phyloP scores from a whole-genome alignment of 2,113 vertebrate genomes.

The Agelaius phoeniceus region DNA sequence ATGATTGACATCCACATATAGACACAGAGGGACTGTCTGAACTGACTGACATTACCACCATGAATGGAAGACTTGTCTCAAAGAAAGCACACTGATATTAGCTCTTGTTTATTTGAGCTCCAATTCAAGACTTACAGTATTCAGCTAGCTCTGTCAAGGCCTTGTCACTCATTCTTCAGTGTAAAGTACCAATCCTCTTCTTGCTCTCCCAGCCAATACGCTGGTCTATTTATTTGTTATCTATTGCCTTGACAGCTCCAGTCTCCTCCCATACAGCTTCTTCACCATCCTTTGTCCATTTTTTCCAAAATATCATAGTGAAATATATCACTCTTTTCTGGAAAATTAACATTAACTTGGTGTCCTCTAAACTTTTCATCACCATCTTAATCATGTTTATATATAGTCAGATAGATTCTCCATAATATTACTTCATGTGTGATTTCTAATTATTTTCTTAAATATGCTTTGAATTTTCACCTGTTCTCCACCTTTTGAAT shows the following conservation, averaged over 20 bases:
- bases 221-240: neutral
- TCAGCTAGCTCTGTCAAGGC: neutral
- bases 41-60: neutral
- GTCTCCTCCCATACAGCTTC: neutral
- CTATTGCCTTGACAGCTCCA: neutral
- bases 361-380: neutral
- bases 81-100: neutral
- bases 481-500: neutral
- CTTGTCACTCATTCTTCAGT: neutral
- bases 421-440: neutral
- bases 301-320: neutral
- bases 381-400: neutral
- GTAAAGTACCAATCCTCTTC: neutral
- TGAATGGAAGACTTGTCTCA: neutral
- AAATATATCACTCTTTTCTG: neutral
- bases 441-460: neutral
- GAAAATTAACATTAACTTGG: neutral
- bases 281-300: neutral
- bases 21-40: neutral
- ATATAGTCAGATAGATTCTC: neutral
- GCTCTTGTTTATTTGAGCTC: neutral
- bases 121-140: neutral
- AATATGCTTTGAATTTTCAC: neutral
- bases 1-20: neutral
- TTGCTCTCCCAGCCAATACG: neutral